Base-by-base conservation (phyloP, 1,140 invertebrate genomes). In the Zaprionus davidi region DNA sequence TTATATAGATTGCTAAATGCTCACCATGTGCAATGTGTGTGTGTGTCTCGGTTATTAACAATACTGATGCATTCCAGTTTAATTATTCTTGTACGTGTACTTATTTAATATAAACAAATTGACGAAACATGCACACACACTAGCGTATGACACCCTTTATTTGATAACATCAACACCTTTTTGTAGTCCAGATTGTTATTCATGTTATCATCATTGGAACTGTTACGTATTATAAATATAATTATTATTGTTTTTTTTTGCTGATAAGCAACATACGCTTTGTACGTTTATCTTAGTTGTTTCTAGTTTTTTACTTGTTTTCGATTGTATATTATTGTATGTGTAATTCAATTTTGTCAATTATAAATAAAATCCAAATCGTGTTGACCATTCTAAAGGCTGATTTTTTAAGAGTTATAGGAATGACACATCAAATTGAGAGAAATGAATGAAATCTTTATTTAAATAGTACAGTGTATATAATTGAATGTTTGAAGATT, bases 291-390 rank as follows among this genome's bases (percentile, higher is more conserved):
- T 36, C 5, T 44, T 36, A 22, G 55, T 53, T 31, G 71, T 56
- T 73, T 41, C 55, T 24, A 28, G 26, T 51, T 65, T 66, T 66
- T 38, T 58, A 38, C 20, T 22, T 60, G 41, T 67, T 69, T 67
- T 74, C 58, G 41, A 60, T 69, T 55, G 41, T 67, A 31, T 9
- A 28, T 7, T 31, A 31, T 31, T 11, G 31, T 31, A 60, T 71
- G 3, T 20, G 59, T 63, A 63, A 28, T 46, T 46, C 11, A 28
- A 62, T 44, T 15, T 62, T 62, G 55, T 64, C 56, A 49, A 56
- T 64, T 64, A 46, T 62, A 62, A 60, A 51, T 31, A 53, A 64
- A 64, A 36, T 38, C 6, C n/a, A 58, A 74, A 73, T 17, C 59
- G 36, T 22, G 46, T 22, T 22, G 15, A 31, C 31, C 31, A 28